Evolutionary conservation across 1,140 invertebrate genomes (phyloP).

Genomic region (Rhopalosiphum maidis): DNA sequence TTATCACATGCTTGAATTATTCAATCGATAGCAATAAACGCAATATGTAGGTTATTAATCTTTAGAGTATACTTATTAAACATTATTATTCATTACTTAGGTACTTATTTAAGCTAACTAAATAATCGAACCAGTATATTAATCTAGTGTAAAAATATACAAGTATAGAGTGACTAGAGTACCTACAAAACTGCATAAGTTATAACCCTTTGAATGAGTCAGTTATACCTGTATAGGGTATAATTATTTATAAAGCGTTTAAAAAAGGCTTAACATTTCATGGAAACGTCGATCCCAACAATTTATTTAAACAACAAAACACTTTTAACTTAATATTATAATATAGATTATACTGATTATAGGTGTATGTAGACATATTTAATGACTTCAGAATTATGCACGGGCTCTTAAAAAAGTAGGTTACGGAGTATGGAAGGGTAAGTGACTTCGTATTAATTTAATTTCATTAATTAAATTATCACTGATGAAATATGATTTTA

Average conservation of each 20-base stretch:
- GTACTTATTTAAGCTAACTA: background rate
- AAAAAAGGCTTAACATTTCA: background rate
- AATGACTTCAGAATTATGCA: background rate
- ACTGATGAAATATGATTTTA: conserved; percentile 38
- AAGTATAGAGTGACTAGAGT: background rate
- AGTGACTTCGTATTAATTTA: conserved; percentile 15
- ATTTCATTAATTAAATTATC: conserved; percentile 25
- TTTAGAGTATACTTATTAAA: background rate
- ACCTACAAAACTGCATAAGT: background rate
- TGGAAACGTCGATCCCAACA: background rate
- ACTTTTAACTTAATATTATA: background rate
- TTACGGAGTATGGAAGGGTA: background rate
- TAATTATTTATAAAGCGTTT: background rate
- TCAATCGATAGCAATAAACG: background rate
- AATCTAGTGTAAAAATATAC: background rate
- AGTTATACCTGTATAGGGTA: background rate
- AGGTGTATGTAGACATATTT: background rate
- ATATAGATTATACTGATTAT: background rate
- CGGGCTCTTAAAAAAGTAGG: background rate
- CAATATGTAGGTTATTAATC: background rate
- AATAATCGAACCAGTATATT: background rate
- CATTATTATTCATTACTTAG: background rate
- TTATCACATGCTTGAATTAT: background rate
- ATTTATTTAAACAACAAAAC: background rate
- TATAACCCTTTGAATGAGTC: background rate